Evolutionary conservation across 92 coral and sea anemone species (phyloP).

Genomic region (Diadumene lineata): DNA sequence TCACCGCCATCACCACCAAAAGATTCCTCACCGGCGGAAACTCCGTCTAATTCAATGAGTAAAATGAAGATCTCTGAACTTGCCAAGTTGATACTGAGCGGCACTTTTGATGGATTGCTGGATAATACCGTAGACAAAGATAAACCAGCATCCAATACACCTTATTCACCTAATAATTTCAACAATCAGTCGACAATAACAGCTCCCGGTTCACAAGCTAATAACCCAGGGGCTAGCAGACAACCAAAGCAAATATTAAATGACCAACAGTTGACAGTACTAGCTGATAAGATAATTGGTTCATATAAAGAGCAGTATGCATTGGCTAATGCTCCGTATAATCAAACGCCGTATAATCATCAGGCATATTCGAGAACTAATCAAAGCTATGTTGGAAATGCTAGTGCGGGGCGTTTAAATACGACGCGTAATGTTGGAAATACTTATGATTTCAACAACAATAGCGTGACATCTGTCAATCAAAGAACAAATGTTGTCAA

Average conservation of each 20-base stretch:
- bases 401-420: not conserved
- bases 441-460: not conserved
- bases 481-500: too few relatives aligned
- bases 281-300: conserved; percentile 6
- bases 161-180: too few relatives aligned
- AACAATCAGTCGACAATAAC: not conserved
- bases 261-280: not conserved
- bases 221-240: not conserved
- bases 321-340: not conserved
- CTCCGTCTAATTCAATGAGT: not conserved
- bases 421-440: not conserved
- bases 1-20: not conserved
- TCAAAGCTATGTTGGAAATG: not conserved
- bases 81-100: conserved; percentile 13
- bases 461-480: not conserved
- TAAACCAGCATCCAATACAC: not conserved
- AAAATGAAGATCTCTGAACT: conserved; percentile 18
- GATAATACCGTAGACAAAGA: not conserved
- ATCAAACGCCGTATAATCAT: not conserved
- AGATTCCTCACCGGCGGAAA: not conserved
- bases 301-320: not conserved
- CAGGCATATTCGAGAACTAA: not conserved
- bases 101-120: conserved; percentile 17
- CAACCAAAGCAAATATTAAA: not conserved
- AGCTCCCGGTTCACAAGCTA: not conserved